Base-by-base conservation (phyloP, 2,888 invertebrate genomes). In the Papilio elwesi region DNA sequence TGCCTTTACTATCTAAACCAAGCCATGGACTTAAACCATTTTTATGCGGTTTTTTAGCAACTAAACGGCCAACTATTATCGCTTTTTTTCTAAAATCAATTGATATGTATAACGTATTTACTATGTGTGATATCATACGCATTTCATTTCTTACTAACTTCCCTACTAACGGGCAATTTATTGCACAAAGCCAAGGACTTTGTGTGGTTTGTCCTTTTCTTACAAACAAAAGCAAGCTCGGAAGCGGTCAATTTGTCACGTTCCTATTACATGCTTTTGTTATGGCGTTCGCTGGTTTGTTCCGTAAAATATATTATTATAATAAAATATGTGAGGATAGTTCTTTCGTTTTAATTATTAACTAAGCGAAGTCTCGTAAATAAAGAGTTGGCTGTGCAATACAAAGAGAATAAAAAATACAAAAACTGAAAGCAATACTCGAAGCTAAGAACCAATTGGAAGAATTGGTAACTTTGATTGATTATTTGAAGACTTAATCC, bases 241-340 rank as follows among this genome's bases (percentile, higher is more conserved):
- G 47, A 49, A 57, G 68, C 57, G 57, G 48, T n/a, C 57, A 36
- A 68, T 68, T 68, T 48, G 57, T 55, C 68, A 68, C 68, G 68
- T 48, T 57, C 36, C 26, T 48, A 43, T 68, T 48, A 48, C 57
- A 57, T 38, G 38, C 38, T 59, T 57, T 59, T 59, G n/a, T 59
- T 59, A n/a, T 26, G 38, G 13, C 13, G 38, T 36, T 38, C 9
- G 38, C 38, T 8, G 59, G 9, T 59, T 57, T 57, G 38, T 13
- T 38, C n/a, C 59, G 9, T 9, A n/a, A 59, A 38, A 59, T 38
- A 38, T 38, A n/a, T 38, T 59, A 59, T 9, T 8, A 26, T 26
- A 26, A 2, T 26, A 26, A 26, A 26, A 26, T 26, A 4, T 4
- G 4, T 26, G 1, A 59, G 59, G n/a, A 38, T 38, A 59, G 59